Conservation (phyloP, 2,113 vertebrate species). For the Neotragus pygmaeus region DNA sequence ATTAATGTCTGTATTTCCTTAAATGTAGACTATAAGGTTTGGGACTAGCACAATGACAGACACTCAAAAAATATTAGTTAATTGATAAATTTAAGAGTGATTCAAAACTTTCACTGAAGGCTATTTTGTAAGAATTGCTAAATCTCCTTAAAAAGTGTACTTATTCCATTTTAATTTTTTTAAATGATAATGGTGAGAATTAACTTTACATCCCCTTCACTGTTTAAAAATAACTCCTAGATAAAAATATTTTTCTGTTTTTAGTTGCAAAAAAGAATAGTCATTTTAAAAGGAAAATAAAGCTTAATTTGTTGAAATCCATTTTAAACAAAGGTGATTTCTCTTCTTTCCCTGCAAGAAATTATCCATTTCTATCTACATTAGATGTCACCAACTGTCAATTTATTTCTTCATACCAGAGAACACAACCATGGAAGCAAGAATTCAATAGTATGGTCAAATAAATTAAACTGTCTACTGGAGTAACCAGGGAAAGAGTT, state of each 20-base stretch:
- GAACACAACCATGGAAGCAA: conserved; percentile 22
- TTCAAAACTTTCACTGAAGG: background rate
- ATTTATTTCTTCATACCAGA: background rate
- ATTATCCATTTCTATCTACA: background rate
- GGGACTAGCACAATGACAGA: background rate
- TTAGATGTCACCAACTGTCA: background rate
- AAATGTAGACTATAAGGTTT: background rate
- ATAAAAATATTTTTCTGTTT: background rate
- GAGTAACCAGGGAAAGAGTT: background rate
- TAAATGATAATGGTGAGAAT: background rate
- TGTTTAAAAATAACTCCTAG: background rate
- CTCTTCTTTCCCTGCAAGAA: background rate
- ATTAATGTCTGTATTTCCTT: background rate
- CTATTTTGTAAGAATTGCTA: background rate
- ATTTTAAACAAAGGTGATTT: background rate
- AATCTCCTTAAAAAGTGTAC: background rate
- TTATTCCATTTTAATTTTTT: conserved; percentile 12
- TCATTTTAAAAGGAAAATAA: background rate
- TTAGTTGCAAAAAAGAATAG: background rate
- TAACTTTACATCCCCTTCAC: background rate
- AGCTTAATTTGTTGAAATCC: background rate
- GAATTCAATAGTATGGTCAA: background rate
- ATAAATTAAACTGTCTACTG: background rate
- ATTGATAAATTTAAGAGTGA: background rate
- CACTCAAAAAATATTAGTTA: conserved; percentile 6